Conservation (phyloP, 92 coral and sea anemone species). For the Desmophyllum pertusum region DNA sequence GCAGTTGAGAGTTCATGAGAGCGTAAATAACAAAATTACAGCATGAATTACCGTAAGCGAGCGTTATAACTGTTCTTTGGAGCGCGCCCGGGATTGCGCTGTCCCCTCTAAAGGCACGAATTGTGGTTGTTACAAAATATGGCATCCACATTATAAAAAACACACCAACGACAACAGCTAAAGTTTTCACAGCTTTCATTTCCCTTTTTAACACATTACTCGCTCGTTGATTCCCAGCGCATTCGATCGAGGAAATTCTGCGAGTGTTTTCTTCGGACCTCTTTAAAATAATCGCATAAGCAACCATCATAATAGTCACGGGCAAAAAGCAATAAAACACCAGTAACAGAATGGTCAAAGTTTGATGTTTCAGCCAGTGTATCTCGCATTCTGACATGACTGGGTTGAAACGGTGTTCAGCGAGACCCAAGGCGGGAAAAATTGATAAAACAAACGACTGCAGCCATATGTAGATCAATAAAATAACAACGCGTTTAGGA, state of each 20-base stretch:
- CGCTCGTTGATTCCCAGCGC: background rate
- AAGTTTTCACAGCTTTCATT: conserved; percentile 83
- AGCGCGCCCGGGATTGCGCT: conserved; percentile 51
- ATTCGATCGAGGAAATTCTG: conserved; percentile 59
- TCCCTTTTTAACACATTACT: conserved; percentile 65
- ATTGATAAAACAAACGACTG: conserved; percentile 52
- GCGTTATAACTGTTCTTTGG: conserved; percentile 62
- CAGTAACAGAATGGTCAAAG: conserved; percentile 65
- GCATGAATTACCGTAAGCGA: conserved; percentile 85
- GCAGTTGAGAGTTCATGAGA: conserved; percentile 78
- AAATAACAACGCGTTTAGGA: conserved; percentile 57
- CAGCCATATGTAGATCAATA: conserved; percentile 70
- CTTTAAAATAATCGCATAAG: conserved; percentile 80
- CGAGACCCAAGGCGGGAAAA: conserved; percentile 85
- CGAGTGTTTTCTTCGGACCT: conserved; percentile 76
- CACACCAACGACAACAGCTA: conserved; percentile 87
- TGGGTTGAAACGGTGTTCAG: conserved; percentile 76
- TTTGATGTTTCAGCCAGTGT: conserved; percentile 74
- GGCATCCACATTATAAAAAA: conserved; percentile 96
- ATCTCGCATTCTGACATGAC: conserved; percentile 82
- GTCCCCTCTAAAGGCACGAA: conserved; percentile 72
- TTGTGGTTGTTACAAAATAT: conserved; percentile 77
- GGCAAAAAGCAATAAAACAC: conserved; percentile 76
- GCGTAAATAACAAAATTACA: conserved; percentile 91
- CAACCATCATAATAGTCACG: conserved; percentile 65